Conservation (phyloP, 2,888 invertebrate genomes). For the Drosophila mayaguana region DNA sequence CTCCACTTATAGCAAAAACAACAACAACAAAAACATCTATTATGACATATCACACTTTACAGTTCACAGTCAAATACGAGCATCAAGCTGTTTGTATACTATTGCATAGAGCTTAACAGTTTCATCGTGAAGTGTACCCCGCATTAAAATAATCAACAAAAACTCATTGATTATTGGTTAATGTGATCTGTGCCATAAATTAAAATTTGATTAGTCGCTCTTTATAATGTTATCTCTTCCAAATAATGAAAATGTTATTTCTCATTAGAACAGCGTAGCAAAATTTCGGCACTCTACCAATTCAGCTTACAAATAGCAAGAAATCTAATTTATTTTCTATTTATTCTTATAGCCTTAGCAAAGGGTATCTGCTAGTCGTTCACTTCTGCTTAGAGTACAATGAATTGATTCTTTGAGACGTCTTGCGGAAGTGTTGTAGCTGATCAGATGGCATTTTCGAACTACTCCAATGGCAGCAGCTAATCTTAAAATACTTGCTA, state of each 20-base stretch:
- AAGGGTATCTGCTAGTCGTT: neutral
- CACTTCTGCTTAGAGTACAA: neutral
- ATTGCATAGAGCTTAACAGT: neutral
- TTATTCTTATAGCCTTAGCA: neutral
- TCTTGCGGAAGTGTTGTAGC: conserved; percentile 48
- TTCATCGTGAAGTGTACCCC: too few species aligned
- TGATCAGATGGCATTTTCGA: conserved; percentile 15
- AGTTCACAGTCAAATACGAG: conserved; percentile 35
- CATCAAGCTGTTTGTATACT: neutral
- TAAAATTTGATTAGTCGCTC: neutral
- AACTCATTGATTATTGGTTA: neutral
- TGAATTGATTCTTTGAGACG: conserved; percentile 13
- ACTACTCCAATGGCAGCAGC: conserved; percentile 10
- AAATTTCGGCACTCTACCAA: conserved; percentile 17
- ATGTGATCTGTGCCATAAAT: neutral
- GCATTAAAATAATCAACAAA: neutral
- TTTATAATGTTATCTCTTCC: neutral
- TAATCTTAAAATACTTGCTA: conserved; percentile 7
- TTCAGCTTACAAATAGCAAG: conserved; percentile 34
- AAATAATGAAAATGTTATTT: neutral
- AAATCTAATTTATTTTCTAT: conserved; percentile 7
- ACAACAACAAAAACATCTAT: neutral
- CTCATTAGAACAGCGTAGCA: neutral
- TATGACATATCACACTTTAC: conserved; percentile 40
- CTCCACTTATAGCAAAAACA: conserved; percentile 1